Percentiles rank a stretch among this genome's conserved stretches.
phyloP scores from a whole-genome alignment of 2,113 vertebrate species.

The Trogon surrucura region DNA sequence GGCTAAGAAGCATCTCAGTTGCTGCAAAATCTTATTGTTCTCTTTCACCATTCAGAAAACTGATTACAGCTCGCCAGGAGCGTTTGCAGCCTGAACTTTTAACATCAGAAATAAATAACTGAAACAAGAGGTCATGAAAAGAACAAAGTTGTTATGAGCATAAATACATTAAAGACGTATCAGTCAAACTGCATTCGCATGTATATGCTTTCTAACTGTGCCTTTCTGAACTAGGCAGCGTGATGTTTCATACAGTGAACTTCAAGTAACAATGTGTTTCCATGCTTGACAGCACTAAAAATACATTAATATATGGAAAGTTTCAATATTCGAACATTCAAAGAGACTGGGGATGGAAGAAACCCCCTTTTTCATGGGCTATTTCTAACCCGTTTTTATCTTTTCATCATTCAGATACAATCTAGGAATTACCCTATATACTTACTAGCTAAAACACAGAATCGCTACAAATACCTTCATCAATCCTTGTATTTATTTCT shows the following conservation, averaged over 20 bases:
- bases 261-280: not conserved
- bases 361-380: not conserved
- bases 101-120: constrained; percentile 62
- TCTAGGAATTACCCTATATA: not conserved
- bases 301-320: not conserved
- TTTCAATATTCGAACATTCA: not conserved
- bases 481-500: not conserved
- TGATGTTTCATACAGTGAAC: not conserved
- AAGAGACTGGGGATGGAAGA: not conserved
- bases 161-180: constrained; percentile 40
- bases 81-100: constrained; percentile 40
- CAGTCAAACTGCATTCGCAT: constrained; percentile 34
- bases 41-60: constrained; percentile 47
- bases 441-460: not conserved
- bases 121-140: constrained; percentile 41
- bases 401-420: not conserved
- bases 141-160: constrained; percentile 1
- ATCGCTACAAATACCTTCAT: not conserved
- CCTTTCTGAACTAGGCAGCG: not conserved
- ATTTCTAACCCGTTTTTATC: not conserved
- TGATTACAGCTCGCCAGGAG: not conserved
- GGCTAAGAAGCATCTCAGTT: constrained; percentile 10
- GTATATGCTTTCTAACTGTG: constrained; percentile 28
- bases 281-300: not conserved
- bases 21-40: constrained; percentile 63